Percentiles rank a stretch among this genome's conserved stretches.
Evolutionary conservation across 2,113 vertebrate species (phyloP).

Genomic region (Poeciliopsis turrubarensis): DNA sequence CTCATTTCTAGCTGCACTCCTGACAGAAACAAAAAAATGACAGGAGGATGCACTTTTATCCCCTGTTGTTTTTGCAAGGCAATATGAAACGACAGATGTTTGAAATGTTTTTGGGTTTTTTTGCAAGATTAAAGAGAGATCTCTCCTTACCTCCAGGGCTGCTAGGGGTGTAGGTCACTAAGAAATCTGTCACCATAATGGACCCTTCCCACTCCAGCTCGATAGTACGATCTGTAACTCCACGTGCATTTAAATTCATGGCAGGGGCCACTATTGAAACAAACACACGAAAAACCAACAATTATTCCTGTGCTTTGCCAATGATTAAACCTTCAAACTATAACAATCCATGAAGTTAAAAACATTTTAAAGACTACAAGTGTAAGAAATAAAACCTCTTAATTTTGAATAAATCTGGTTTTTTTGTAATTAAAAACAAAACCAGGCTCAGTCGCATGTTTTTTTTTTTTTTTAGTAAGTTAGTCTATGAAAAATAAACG

Average conservation of each 20-base stretch:
- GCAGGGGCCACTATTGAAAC: conserved; percentile 87
- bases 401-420: neutral
- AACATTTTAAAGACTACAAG: neutral
- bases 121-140: neutral
- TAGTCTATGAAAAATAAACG: no score
- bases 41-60: neutral
- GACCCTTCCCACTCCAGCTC: conserved; percentile 92
- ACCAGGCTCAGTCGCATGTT: neutral
- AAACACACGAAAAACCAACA: neutral
- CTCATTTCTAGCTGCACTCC: conserved; percentile 88
- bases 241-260: conserved; percentile 85
- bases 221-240: conserved; percentile 86
- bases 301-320: neutral
- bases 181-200: conserved; percentile 87
- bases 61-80: conserved; percentile 1
- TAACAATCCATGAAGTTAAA: neutral
- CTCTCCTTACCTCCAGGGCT: conserved; percentile 76
- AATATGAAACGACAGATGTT: neutral
- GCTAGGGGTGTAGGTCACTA: conserved; percentile 88
- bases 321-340: neutral
- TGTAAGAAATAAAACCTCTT: neutral
- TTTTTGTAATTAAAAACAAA: neutral
- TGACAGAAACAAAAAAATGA: conserved; percentile 35
- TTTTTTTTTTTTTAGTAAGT: no score
- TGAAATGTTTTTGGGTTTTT: neutral